Evolutionary conservation across 2,797 vertebrate species (phyloP).

Genomic region (Chelonia mydas): DNA sequence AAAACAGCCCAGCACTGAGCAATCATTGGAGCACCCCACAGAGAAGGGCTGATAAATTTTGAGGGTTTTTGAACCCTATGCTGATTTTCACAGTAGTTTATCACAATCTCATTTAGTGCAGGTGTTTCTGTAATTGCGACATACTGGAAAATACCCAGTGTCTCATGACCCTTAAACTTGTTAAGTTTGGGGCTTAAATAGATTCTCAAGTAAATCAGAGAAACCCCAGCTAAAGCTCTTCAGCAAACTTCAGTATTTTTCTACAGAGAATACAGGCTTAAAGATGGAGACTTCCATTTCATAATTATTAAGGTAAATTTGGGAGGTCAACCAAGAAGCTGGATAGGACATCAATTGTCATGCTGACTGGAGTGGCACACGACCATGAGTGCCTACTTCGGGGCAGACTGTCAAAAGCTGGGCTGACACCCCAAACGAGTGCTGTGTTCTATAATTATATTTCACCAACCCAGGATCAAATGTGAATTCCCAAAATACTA

Average conservation of each 20-base stretch:
- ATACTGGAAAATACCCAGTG: background rate
- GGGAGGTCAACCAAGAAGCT: background rate
- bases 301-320: background rate
- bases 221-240: background rate
- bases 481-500: background rate
- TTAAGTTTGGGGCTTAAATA: background rate
- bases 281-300: background rate
- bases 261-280: background rate
- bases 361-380: background rate
- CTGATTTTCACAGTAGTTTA: background rate
- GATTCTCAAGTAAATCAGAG: background rate
- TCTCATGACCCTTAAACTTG: background rate
- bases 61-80: background rate
- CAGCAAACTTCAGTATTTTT: background rate
- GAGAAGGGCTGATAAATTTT: fast-evolving
- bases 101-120: fast-evolving
- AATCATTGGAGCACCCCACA: fast-evolving
- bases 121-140: background rate
- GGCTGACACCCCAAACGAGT: background rate
- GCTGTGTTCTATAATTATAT: background rate
- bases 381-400: background rate
- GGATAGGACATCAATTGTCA: background rate
- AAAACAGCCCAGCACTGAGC: background rate
- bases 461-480: background rate
- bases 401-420: background rate